Conservation (phyloP, 2,888 invertebrate genomes). For the Pachycephus smyrnensis region DNA sequence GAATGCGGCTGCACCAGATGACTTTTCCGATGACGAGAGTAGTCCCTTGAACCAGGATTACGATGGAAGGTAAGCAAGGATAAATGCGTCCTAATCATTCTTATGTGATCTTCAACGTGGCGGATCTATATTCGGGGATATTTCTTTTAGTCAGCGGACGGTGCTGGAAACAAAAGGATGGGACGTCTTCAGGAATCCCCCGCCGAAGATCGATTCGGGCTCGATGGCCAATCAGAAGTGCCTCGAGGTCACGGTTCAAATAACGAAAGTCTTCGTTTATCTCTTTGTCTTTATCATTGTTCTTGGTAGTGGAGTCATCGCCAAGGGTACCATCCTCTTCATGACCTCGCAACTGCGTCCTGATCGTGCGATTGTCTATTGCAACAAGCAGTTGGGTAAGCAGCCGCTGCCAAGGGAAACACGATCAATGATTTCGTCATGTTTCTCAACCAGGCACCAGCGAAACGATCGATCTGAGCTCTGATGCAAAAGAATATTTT, state of each 20-base stretch:
- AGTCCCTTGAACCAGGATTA: conserved; percentile 90
- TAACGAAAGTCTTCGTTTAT: conserved; percentile 88
- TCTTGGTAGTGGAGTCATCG: conserved; percentile 85
- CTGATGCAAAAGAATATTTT: conserved; percentile 44
- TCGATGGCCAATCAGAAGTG: conserved; percentile 91
- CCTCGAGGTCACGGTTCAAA: conserved; percentile 85
- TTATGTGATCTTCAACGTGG: conserved; percentile 10
- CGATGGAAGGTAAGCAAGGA: conserved; percentile 82
- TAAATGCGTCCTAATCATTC: no score
- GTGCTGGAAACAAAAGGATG: conserved; percentile 93
- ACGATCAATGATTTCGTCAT: neutral
- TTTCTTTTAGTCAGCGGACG: conserved; percentile 77
- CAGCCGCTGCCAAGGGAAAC: conserved; percentile 4
- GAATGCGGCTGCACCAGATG: conserved; percentile 74
- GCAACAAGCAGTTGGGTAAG: conserved; percentile 87
- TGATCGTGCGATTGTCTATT: conserved; percentile 81
- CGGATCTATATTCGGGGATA: neutral
- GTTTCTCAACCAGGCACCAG: neutral
- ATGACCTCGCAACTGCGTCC: conserved; percentile 91
- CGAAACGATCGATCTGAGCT: neutral
- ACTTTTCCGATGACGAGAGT: conserved; percentile 89
- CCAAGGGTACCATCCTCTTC: conserved; percentile 89
- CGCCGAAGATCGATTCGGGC: conserved; percentile 88
- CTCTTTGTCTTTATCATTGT: conserved; percentile 87
- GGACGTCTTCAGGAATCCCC: conserved; percentile 96